Evolutionary conservation across 2,113 vertebrate species (phyloP).

Genomic region (Fulmarus glacialis): DNA sequence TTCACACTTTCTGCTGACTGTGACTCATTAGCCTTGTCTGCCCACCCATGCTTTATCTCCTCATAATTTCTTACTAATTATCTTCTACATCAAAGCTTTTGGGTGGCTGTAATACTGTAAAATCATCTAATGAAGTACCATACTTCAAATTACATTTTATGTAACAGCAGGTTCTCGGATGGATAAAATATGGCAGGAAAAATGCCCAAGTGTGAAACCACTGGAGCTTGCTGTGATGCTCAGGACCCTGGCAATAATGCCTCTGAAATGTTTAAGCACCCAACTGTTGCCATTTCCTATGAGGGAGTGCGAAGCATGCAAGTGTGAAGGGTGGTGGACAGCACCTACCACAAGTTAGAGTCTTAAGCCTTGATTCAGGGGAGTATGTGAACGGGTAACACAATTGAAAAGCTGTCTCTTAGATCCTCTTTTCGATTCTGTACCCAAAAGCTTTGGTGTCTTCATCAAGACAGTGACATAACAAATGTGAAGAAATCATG

Average conservation of each 20-base stretch:
- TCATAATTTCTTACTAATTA: constrained; percentile 40
- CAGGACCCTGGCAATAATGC: not conserved
- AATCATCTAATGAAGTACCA: constrained; percentile 21
- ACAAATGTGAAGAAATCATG: not conserved
- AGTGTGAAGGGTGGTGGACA: not conserved
- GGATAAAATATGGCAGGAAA: not conserved
- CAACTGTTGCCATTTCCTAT: not conserved
- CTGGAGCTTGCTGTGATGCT: not conserved
- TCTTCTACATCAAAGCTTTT: constrained; percentile 43
- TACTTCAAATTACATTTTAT: not conserved
- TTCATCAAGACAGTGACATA: not conserved
- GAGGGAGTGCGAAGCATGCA: not conserved
- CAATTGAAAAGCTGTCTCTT: not conserved
- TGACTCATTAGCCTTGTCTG: constrained; percentile 27
- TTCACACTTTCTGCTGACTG: constrained; percentile 2
- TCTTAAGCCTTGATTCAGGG: not conserved
- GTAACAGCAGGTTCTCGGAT: not conserved
- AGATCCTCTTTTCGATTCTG: not conserved
- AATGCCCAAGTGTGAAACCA: not conserved
- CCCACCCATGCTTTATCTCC: constrained; percentile 45
- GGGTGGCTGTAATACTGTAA: constrained; percentile 7
- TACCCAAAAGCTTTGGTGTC: not conserved
- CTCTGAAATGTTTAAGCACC: not conserved
- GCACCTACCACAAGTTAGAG: not conserved
- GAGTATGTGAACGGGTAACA: not conserved